Conservation (phyloP, 1,140 invertebrate genomes). For the Macrobrachium nipponense region DNA sequence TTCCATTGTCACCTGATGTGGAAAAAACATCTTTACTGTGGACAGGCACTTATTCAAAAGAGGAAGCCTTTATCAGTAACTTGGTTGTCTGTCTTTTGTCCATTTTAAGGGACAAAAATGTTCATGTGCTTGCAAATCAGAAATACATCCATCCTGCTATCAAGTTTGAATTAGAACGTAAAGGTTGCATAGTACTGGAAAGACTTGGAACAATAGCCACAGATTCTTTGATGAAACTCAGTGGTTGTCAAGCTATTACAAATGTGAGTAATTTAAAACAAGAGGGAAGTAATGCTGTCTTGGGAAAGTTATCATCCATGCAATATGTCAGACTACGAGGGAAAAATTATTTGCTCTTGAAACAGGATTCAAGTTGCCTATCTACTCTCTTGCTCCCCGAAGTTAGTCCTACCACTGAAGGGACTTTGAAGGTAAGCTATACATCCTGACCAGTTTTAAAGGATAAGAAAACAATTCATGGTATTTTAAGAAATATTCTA, state of each 20-base stretch:
- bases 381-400: slow-evolving; percentile 35
- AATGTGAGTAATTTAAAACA: slow-evolving; percentile 11
- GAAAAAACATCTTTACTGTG: slow-evolving; percentile 23
- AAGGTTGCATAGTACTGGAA: slow-evolving; percentile 40
- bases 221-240: slow-evolving; percentile 27
- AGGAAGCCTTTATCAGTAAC: slow-evolving; percentile 21
- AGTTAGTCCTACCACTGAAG: slow-evolving; percentile 17
- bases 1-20: slow-evolving; percentile 33
- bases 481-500: neutral
- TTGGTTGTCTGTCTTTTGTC: slow-evolving; percentile 24
- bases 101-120: slow-evolving; percentile 23
- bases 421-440: slow-evolving; percentile 40
- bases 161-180: slow-evolving; percentile 43
- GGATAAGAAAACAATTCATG: neutral
- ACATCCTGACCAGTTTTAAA: no score
- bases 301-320: slow-evolving; percentile 39
- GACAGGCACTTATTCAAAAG: slow-evolving; percentile 37
- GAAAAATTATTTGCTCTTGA: slow-evolving; percentile 39
- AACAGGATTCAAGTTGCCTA: slow-evolving; percentile 29
- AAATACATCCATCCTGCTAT: slow-evolving; percentile 37
- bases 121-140: slow-evolving; percentile 43
- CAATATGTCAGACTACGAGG: slow-evolving; percentile 20
- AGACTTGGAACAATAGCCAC: slow-evolving; percentile 39
- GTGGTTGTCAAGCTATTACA: slow-evolving; percentile 29
- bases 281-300: slow-evolving; percentile 26